phyloP scores from a whole-genome alignment of 2,113 vertebrate species.

The Cololabis saira region DNA sequence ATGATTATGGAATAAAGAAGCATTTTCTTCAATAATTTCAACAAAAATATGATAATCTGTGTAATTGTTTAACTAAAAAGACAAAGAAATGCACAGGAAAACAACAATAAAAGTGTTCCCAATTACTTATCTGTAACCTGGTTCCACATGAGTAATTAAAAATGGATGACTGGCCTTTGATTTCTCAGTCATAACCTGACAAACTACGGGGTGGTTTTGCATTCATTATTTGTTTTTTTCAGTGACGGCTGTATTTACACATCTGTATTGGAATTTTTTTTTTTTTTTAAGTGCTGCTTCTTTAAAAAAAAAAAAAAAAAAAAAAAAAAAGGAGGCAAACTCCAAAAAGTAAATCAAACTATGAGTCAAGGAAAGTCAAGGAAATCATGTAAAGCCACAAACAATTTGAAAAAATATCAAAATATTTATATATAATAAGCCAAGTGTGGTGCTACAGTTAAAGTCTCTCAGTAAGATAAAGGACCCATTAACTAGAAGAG shows the following conservation, averaged over 20 bases:
- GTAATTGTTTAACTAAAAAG: conserved; percentile 22
- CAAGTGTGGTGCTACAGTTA: background rate
- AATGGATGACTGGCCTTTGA: background rate
- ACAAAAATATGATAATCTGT: too few species aligned
- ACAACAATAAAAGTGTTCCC: background rate
- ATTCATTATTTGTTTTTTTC: too few species aligned
- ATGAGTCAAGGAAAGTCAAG: too few species aligned
- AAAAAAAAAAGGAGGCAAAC: background rate
- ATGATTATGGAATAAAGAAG: too few species aligned
- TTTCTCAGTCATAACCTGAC: background rate
- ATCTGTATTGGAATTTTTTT: background rate
- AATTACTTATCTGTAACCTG: background rate
- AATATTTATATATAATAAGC: background rate
- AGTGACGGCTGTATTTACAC: too few species aligned
- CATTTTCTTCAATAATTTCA: too few species aligned
- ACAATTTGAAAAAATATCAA: background rate
- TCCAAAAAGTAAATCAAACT: too few species aligned
- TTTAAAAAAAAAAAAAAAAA: background rate
- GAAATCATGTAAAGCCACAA: conserved; percentile 7
- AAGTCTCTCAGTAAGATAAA: conserved; percentile 1
- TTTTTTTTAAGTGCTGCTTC: too few species aligned
- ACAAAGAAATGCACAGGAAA: background rate
- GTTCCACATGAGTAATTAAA: background rate
- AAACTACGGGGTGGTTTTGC: background rate
- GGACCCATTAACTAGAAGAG: conserved; percentile 1